Evolutionary conservation across 1,140 invertebrate genomes (phyloP).

Genomic region (Venturia canescens): DNA sequence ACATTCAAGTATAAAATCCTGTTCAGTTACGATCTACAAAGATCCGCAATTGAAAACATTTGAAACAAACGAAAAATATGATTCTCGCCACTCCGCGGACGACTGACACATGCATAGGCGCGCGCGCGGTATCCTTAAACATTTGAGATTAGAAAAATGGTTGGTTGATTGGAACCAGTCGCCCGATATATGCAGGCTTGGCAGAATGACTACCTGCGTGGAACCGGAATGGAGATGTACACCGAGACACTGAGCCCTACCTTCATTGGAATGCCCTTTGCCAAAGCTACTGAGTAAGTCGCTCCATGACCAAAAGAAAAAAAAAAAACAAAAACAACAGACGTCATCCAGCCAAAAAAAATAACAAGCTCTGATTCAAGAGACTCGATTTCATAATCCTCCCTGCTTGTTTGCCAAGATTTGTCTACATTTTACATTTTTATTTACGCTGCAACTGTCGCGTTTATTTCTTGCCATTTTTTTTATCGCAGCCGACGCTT

Average conservation of each 20-base stretch:
- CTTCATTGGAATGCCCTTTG: conserved; percentile 98
- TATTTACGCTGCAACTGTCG: conserved; percentile 8
- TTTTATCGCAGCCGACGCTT: not conserved
- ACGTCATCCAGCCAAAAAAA: conserved; percentile 49
- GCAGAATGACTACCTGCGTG: conserved; percentile 99
- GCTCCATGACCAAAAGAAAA: conserved; percentile 70
- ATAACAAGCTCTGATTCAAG: conserved; percentile 67
- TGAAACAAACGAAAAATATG: conserved; percentile 32
- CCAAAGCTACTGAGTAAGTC: conserved; percentile 98
- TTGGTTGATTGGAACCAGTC: conserved; percentile 84
- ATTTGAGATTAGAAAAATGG: conserved; percentile 72
- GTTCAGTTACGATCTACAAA: not conserved
- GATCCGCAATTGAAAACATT: conserved; percentile 41
- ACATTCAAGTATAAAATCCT: conserved; percentile 16
- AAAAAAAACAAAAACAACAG: conserved; percentile 45
- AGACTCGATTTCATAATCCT: conserved; percentile 56
- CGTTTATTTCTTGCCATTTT: not conserved
- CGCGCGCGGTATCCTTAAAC: conserved; percentile 66
- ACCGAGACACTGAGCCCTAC: conserved; percentile 97
- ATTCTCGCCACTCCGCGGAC: conserved; percentile 58
- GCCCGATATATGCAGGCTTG: conserved; percentile 95
- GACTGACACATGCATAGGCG: conserved; percentile 73
- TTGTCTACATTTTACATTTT: conserved; percentile 27
- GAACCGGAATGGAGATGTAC: conserved; percentile 99
- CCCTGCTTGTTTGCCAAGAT: conserved; percentile 30